These are phyloP conservation scores for Zeus faber DNA, from an alignment of 2,113 vertebrate genomes.

Conservation along the genomic window DNA sequence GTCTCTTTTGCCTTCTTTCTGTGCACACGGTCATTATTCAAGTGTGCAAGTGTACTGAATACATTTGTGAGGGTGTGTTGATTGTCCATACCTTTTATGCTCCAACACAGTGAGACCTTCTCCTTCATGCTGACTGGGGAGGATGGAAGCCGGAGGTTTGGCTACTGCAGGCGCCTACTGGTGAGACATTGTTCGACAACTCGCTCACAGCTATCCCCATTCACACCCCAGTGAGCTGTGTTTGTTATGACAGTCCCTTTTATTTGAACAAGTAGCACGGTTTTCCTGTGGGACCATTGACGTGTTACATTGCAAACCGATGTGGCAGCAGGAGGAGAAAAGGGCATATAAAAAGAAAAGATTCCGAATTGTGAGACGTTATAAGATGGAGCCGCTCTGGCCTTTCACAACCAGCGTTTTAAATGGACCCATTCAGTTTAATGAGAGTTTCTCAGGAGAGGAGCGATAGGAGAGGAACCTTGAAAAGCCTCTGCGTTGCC, in stretches of 20 bases:
- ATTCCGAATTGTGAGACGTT: conserved; percentile 1
- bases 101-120: conserved; percentile 90
- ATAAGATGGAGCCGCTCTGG: conserved; percentile 12
- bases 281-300: conserved; percentile 39
- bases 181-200: conserved; percentile 79
- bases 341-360: background rate
- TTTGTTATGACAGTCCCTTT: conserved; percentile 49
- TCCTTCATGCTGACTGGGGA: conserved; percentile 99
- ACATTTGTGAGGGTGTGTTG: no score
- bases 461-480: conserved; percentile 14
- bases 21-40: no score
- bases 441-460: conserved; percentile 46
- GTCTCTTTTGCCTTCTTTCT: no score
- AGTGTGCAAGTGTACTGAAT: background rate
- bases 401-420: conserved; percentile 30
- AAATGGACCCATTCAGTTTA: conserved; percentile 42
- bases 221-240: conserved; percentile 34
- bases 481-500: conserved; percentile 35
- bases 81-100: conserved; percentile 22
- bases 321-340: conserved; percentile 27
- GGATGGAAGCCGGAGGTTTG: conserved; percentile 94
- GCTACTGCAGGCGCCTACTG: conserved; percentile 95
- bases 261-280: conserved; percentile 27
- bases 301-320: conserved; percentile 22
- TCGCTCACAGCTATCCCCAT: no score